A percentile compares a stretch with the other conserved stretches of the same genome.
Evolutionary conservation across 2,797 vertebrate species (phyloP).

Genomic region (Emydoidea blandingii): DNA sequence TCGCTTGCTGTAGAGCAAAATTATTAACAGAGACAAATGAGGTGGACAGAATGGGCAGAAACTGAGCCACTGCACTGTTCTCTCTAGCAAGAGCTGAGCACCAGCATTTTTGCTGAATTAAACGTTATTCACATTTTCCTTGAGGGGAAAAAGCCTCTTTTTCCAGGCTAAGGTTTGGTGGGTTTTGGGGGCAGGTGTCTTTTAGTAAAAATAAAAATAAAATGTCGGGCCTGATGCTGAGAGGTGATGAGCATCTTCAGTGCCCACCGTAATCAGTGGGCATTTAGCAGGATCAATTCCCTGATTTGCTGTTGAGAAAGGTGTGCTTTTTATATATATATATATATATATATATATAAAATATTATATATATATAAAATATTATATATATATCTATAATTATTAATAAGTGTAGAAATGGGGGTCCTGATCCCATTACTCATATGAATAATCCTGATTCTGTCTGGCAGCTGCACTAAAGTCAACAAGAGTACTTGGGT

Average conservation of each 20-base stretch:
- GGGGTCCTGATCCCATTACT: background rate
- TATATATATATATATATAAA: too few relatives aligned
- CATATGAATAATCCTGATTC: slow-evolving; percentile 12
- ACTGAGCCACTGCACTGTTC: background rate
- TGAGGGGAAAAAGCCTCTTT: background rate
- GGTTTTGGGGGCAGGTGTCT: background rate
- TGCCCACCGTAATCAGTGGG: background rate
- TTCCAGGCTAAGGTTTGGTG: background rate
- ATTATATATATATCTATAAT: background rate
- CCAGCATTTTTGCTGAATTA: background rate
- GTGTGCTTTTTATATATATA: background rate
- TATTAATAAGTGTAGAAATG: background rate
- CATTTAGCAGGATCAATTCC: background rate
- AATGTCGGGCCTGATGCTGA: background rate
- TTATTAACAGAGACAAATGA: slow-evolving; percentile 9
- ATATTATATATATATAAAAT: too few relatives aligned
- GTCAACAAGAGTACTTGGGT: slow-evolving; percentile 17
- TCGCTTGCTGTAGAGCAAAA: background rate
- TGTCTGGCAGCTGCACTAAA: background rate
- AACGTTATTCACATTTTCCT: background rate
- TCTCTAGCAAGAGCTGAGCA: background rate
- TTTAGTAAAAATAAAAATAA: background rate
- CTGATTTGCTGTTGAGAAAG: background rate
- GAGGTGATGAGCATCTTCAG: background rate
- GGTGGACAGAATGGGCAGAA: background rate